A percentile compares a stretch with the other conserved stretches of the same genome.
Evolutionary conservation across 2,113 vertebrate genomes (phyloP).

Genomic region (Dromiciops gliroides): DNA sequence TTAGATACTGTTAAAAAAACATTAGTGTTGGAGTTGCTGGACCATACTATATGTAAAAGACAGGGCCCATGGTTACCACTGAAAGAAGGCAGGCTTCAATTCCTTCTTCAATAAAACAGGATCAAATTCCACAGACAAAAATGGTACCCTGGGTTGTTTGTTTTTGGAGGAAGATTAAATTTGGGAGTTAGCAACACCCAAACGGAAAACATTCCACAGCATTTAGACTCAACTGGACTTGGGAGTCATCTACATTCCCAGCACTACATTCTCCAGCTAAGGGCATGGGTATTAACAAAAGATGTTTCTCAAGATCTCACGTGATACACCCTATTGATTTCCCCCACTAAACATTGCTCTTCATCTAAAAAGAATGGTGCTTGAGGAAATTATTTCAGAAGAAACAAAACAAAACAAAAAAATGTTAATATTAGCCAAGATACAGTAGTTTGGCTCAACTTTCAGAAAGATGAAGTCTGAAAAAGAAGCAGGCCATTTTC

Average conservation of each 20-base stretch:
- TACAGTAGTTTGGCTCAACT: conserved; percentile 3
- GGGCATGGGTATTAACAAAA: conserved; percentile 61
- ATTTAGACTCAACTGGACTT: conserved; percentile 69
- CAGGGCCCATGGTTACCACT: conserved; percentile 61
- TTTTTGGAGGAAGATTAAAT: conserved; percentile 81
- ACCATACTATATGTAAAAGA: conserved; percentile 49
- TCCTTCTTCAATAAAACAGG: conserved; percentile 72
- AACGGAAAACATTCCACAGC: conserved; percentile 79
- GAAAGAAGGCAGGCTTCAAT: conserved; percentile 65
- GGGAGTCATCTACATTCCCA: conserved; percentile 72
- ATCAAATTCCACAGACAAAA: conserved; percentile 74
- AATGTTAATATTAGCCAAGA: conserved; percentile 66
- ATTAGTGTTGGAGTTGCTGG: conserved; percentile 48
- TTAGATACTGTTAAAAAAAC: conserved; percentile 49
- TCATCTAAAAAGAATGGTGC: conserved; percentile 33
- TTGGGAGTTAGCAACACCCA: conserved; percentile 81
- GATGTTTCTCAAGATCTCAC: conserved; percentile 61
- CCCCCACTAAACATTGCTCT: conserved; percentile 44
- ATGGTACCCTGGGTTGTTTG: conserved; percentile 74
- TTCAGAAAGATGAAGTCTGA: conserved; percentile 63
- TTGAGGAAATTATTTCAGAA: conserved; percentile 56
- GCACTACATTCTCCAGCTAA: conserved; percentile 50
- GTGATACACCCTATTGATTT: conserved; percentile 52
- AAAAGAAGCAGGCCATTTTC: conserved; percentile 66
- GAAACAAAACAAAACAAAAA: conserved; percentile 51